These are phyloP conservation scores for Acyrthosiphon pisum DNA, from an alignment of 1,140 invertebrate genomes.

Conservation along the genomic window DNA sequence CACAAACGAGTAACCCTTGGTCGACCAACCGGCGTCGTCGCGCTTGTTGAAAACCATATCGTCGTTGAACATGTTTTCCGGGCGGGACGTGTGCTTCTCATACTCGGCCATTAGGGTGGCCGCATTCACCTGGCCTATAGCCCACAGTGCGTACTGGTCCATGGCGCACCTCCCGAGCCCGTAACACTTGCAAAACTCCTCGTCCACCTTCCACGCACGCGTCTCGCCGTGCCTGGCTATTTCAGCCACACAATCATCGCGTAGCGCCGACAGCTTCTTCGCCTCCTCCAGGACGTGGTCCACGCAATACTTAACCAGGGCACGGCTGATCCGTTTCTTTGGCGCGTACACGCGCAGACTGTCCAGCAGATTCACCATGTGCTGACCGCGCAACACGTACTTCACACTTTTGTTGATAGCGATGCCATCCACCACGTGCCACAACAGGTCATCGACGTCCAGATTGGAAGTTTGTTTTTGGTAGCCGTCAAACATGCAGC, in stretches of 20 bases:
- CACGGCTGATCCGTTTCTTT: accelerated
- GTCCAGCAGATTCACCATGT: neutral
- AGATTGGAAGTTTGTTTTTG: neutral
- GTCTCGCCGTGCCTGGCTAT: neutral
- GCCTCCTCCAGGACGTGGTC: neutral
- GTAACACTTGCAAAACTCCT: neutral
- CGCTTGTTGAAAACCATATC: neutral
- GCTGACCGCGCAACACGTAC: neutral
- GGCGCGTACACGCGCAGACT: neutral
- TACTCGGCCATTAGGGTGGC: neutral
- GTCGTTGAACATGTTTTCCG: neutral
- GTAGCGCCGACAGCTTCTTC: neutral
- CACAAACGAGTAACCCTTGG: neutral
- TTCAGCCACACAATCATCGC: neutral
- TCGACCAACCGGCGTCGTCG: neutral
- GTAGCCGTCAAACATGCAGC: neutral
- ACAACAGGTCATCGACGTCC: neutral
- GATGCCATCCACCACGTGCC: neutral
- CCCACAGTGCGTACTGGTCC: neutral
- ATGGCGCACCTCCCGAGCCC: neutral
- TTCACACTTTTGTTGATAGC: neutral
- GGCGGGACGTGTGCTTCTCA: neutral
- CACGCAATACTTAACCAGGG: neutral
- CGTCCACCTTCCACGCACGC: neutral
- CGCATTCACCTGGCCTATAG: neutral